phyloP scores from a whole-genome alignment of 1,140 invertebrate species.

The Macrocentrus cingulum region DNA sequence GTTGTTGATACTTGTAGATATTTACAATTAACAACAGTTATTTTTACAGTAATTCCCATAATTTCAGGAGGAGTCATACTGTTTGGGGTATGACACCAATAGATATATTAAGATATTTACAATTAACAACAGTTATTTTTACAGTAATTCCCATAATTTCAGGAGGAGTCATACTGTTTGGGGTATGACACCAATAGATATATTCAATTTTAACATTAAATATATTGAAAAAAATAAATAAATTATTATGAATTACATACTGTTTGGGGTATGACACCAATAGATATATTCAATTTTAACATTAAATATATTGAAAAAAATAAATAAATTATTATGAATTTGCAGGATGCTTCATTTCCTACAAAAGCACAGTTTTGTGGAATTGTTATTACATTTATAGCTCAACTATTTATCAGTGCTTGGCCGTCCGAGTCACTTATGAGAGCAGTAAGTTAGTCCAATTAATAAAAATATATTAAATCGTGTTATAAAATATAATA shows the following conservation, averaged over 20 bases:
- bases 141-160: constrained; percentile 28
- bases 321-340: too few species aligned
- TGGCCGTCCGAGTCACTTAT: background rate
- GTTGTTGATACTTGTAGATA: constrained; percentile 1
- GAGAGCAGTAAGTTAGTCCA: background rate
- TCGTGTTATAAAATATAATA: too few species aligned
- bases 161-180: constrained; percentile 36
- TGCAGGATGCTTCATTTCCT: background rate
- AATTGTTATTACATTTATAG: too few species aligned
- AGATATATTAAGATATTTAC: too few species aligned
- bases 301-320: too few species aligned
- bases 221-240: too few species aligned
- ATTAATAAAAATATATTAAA: background rate
- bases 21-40: constrained; percentile 27
- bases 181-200: constrained; percentile 33
- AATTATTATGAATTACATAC: too few species aligned
- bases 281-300: too few species aligned
- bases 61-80: constrained; percentile 37
- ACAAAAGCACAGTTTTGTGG: background rate
- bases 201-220: too few species aligned
- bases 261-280: too few species aligned
- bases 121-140: constrained; percentile 28
- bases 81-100: constrained; percentile 34
- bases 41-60: constrained; percentile 21
- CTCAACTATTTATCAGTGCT: background rate